Base-by-base conservation (phyloP, 2,888 invertebrate genomes). In the Leptodirus hochenwartii region DNA sequence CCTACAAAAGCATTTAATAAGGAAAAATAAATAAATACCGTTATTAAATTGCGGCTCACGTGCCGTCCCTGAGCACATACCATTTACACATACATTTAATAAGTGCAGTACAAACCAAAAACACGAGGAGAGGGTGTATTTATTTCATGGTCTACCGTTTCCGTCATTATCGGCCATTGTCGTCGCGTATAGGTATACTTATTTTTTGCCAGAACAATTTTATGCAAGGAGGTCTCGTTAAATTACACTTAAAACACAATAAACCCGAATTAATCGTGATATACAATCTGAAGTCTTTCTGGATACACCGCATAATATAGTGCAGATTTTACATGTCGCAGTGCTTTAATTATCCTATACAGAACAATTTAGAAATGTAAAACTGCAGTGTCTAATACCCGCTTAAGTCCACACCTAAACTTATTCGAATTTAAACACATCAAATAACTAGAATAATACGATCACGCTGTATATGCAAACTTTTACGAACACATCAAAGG, bases 161-260 rank as follows among this genome's bases (percentile, higher is more conserved):
- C 39, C 41, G 42, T 44, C 45, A 46, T 47, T 47, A 45, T 43
- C 43, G 45, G 42, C 40, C 45, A 49, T 49, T 49, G 47, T 46
- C 47, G 47, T 47, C 45, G 42, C 40, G 35, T 34, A 37, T 10
- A 4, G 15, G 11, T 15, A 28, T 42, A 39, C 34, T 37, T 28
- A 33, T 44, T 48, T 49, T 47, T 50, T 44, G 33, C 42, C 44
- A 41, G 40, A 44, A 47, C 49, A 51, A 50, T 51, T 53, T 51
- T 49, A 51, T 51, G 51, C 51, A 50, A 51, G 47, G 43, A 44
- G 45, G 44, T 47, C 48, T 49, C 47, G 45, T 47, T 50, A 52
- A 53, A 51, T 51, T 51, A 43, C 44, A 45, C 43, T 45, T 43
- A 45, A 47, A 48, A 46, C 42, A 45, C 45, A 49, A 50, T 49